Percentiles rank a stretch among this genome's conserved stretches.
phyloP scores from a whole-genome alignment of 2,888 invertebrate species.

The Podabrus alpinus region DNA sequence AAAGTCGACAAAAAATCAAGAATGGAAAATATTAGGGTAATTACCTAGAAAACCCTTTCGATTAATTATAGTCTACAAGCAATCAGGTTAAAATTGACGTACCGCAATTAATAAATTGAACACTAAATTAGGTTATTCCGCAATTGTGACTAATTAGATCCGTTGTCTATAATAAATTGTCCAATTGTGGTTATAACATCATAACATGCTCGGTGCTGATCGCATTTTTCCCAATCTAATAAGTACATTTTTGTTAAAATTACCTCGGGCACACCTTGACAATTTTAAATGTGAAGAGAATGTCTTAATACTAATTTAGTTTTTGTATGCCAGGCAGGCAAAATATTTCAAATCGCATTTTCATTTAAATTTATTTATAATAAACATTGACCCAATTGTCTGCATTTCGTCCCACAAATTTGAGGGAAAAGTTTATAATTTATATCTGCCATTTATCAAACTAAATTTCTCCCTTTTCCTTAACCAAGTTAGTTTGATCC shows the following conservation, averaged over 20 bases:
- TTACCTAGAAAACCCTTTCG: too few relatives aligned
- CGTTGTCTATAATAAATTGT: neutral
- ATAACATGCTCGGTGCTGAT: neutral
- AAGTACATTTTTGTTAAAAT: neutral
- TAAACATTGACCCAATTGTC: neutral
- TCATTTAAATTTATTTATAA: neutral
- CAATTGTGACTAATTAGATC: neutral
- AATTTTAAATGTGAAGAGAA: neutral
- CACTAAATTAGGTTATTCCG: neutral
- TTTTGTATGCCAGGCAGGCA: neutral
- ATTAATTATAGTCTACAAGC: neutral
- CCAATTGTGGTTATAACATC: too few relatives aligned
- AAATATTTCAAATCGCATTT: neutral
- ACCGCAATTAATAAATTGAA: neutral
- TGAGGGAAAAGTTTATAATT: neutral
- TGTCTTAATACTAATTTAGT: neutral
- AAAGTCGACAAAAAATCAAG: too few relatives aligned
- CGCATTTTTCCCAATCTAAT: neutral
- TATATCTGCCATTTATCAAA: neutral
- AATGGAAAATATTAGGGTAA: too few relatives aligned
- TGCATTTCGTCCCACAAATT: neutral
- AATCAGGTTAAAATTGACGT: neutral
- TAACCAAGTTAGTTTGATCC: neutral
- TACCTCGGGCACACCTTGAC: neutral
- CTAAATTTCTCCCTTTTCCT: neutral